Conservation (phyloP, 2,797 vertebrate species). For the Lacerta viridis region DNA sequence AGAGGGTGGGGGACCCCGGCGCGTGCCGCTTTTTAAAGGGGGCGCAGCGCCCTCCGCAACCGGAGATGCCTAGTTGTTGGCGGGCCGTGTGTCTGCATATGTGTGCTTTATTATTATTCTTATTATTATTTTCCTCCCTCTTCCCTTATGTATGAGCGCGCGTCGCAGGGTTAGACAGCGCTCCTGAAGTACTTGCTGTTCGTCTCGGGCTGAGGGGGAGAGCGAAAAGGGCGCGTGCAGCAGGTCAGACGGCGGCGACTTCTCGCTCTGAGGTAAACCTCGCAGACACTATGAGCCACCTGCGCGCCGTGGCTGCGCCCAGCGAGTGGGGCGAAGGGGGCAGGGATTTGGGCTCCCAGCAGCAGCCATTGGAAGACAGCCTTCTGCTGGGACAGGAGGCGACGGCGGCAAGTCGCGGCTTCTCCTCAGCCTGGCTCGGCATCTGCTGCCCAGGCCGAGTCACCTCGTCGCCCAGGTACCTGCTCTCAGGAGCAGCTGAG, state of each 20-base stretch:
- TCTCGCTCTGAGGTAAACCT: neutral
- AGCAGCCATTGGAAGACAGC: constrained; percentile 52
- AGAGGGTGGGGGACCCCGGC: constrained; percentile 79
- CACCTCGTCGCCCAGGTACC: constrained; percentile 73
- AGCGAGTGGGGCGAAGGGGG: constrained; percentile 70
- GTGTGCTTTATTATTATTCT: neutral
- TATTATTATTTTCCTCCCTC: neutral
- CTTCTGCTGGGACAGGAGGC: constrained; percentile 75
- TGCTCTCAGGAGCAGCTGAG: constrained; percentile 43
- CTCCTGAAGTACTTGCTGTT: constrained; percentile 35
- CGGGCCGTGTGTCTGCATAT: constrained; percentile 78
- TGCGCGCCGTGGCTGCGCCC: constrained; percentile 55
- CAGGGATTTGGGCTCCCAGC: constrained; percentile 58
- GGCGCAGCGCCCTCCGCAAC: constrained; percentile 88
- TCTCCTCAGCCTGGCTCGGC: constrained; percentile 91
- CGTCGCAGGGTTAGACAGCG: constrained; percentile 67
- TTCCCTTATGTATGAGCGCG: neutral
- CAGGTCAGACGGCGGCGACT: neutral
- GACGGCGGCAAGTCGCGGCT: constrained; percentile 73
- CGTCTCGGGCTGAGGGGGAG: constrained; percentile 42
- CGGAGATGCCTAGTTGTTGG: constrained; percentile 90
- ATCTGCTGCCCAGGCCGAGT: constrained; percentile 87
- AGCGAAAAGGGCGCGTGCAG: constrained; percentile 8
- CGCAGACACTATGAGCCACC: constrained; percentile 69
- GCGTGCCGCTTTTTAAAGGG: constrained; percentile 98